These are phyloP conservation scores for Oncorhynchus mykiss DNA, from an alignment of 2,113 vertebrate genomes.

Conservation along the genomic window DNA sequence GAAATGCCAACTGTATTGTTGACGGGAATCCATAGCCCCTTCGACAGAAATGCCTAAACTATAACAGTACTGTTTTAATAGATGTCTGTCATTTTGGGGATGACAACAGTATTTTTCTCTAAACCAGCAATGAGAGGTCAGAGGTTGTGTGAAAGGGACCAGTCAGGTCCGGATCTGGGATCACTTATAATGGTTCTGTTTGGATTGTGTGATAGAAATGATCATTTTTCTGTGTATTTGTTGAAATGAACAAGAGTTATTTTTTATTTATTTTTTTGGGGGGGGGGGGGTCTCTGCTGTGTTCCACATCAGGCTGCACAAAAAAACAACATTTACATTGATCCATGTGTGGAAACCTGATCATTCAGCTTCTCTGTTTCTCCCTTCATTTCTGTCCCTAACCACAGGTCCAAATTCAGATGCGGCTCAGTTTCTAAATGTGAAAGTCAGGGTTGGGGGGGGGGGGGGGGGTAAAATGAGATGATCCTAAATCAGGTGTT, in stretches of 20 bases:
- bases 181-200: not conserved
- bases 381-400: not conserved
- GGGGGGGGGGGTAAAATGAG: not conserved
- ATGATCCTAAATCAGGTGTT: not conserved
- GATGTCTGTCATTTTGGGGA: not conserved
- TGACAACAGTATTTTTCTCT: conserved; percentile 22
- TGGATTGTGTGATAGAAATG: not conserved
- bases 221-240: conserved; percentile 1
- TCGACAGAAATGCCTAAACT: no score
- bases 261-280: no score
- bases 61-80: conserved; percentile 16
- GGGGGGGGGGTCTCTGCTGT: not conserved
- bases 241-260: not conserved
- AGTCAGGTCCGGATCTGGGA: not conserved
- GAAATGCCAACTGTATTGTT: not conserved
- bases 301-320: not conserved
- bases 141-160: conserved; percentile 4
- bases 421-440: not conserved
- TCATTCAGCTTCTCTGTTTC: not conserved
- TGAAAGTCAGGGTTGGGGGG: not conserved
- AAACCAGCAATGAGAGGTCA: conserved; percentile 24
- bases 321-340: not conserved
- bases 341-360: no score
- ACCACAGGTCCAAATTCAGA: not conserved
- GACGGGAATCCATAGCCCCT: no score